phyloP scores from a whole-genome alignment of 37 sponge, comb jelly and placozoan species.

The Beroe forskalii region DNA sequence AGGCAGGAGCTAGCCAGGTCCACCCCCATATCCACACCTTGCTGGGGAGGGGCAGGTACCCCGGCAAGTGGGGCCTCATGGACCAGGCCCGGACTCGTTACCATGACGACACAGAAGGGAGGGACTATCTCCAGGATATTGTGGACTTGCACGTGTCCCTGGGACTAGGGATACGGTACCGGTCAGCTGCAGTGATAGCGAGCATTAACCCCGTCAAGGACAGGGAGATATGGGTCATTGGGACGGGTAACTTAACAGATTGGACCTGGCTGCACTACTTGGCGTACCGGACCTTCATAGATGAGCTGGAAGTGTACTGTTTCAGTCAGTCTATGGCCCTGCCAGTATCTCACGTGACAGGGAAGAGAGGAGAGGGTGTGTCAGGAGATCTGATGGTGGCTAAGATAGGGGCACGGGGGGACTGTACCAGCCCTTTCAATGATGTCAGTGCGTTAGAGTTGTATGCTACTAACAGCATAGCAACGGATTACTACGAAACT shows the following conservation, averaged over 20 bases:
- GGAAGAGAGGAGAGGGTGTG: neutral
- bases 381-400: conserved; percentile 30
- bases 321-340: conserved; percentile 32
- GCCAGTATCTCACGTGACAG: neutral
- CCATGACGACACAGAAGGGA: neutral
- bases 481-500: conserved; percentile 22
- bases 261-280: conserved; percentile 5
- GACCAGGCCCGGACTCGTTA: neutral
- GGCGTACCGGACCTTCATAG: neutral
- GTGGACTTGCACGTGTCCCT: conserved; percentile 16
- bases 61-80: neutral
- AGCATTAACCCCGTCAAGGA: neutral
- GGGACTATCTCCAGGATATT: conserved; percentile 36
- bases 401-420: conserved; percentile 24
- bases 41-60: neutral
- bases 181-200: conserved; percentile 24
- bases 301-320: conserved; percentile 20
- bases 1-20: conserved; percentile 37
- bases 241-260: neutral
- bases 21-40: conserved; percentile 40
- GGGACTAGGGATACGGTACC: neutral
- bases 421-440: conserved; percentile 16
- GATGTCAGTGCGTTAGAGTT: conserved; percentile 31
- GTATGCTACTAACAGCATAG: neutral
- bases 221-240: conserved; percentile 12